Conservation (phyloP, 53 echinoderm and acorn worm species). For the Glandiceps talaboti region DNA sequence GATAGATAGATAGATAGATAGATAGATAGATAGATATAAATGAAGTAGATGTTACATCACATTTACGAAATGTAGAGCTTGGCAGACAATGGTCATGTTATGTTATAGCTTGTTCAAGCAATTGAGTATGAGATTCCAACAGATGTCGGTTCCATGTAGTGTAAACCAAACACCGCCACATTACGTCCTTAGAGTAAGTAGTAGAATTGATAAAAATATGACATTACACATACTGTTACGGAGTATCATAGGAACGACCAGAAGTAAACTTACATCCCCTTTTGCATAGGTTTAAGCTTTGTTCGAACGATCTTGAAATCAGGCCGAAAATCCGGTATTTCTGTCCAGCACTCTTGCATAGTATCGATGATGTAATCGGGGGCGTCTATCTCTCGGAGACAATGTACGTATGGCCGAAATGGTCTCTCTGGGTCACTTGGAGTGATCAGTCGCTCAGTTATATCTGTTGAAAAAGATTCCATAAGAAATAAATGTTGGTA, state of each 20-base stretch:
- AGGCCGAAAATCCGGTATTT: slow-evolving; percentile 65
- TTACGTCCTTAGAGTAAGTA: no score
- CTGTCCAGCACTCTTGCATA: slow-evolving; percentile 91
- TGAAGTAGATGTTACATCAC: no score
- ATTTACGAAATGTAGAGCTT: no score
- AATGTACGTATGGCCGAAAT: slow-evolving; percentile 79
- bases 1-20: no score
- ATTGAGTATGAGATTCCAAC: no score
- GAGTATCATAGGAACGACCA: neutral
- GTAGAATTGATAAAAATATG: neutral
- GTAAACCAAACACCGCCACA: no score
- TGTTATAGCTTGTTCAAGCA: neutral
- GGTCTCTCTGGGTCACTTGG: slow-evolving; percentile 52
- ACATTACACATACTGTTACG: neutral
- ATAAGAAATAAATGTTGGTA: neutral
- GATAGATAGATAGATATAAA: no score
- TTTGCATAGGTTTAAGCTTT: slow-evolving; percentile 65
- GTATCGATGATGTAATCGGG: slow-evolving; percentile 59
- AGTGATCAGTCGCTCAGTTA: slow-evolving; percentile 61
- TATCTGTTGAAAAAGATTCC: slow-evolving; percentile 44
- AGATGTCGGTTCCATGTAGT: no score
- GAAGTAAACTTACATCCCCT: slow-evolving; percentile 72
- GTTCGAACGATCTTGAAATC: slow-evolving; percentile 72
- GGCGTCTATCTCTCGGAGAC: slow-evolving; percentile 45
- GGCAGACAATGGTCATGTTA: no score